Percentiles rank a stretch among this genome's conserved stretches.
These are phyloP conservation scores for Herminia tarsipennalis DNA, from an alignment of 2,888 invertebrate species.

Conservation along the genomic window DNA sequence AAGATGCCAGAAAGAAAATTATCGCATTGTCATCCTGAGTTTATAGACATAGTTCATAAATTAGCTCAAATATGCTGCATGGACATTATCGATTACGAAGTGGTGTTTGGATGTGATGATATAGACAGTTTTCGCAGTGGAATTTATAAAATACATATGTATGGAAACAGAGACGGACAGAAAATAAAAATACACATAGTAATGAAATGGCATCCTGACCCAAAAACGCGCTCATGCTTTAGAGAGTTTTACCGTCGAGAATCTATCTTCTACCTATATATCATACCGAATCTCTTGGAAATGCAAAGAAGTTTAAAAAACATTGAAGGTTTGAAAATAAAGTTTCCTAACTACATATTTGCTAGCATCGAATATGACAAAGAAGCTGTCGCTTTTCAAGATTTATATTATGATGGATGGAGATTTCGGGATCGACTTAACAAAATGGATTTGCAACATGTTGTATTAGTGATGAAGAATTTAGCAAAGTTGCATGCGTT, in stretches of 20 bases:
- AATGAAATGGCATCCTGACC: constrained; percentile 65
- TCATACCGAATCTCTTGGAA: constrained; percentile 57
- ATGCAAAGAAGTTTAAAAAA: constrained; percentile 58
- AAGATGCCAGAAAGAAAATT: constrained; percentile 65
- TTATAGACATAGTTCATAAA: constrained; percentile 60
- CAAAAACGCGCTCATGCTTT: constrained; percentile 52
- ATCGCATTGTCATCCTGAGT: constrained; percentile 59
- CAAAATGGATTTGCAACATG: constrained; percentile 56
- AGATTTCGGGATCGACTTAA: constrained; percentile 53
- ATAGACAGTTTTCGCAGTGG: constrained; percentile 60
- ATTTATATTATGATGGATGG: constrained; percentile 39
- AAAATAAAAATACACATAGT: constrained; percentile 53
- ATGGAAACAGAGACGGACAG: constrained; percentile 55
- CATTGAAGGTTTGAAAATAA: constrained; percentile 69
- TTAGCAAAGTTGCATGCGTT: constrained; percentile 70
- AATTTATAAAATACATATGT: constrained; percentile 55
- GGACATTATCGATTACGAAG: constrained; percentile 48
- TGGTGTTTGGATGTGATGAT: constrained; percentile 58
- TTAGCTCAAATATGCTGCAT: constrained; percentile 54
- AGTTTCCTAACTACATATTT: constrained; percentile 64
- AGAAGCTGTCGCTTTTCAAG: constrained; percentile 56
- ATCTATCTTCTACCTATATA: constrained; percentile 49
- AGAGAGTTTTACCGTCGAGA: constrained; percentile 63
- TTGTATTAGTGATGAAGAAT: constrained; percentile 61
- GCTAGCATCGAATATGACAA: constrained; percentile 56